Base-by-base conservation (phyloP, 1,140 invertebrate species). In the Tigriopus japonicus region DNA sequence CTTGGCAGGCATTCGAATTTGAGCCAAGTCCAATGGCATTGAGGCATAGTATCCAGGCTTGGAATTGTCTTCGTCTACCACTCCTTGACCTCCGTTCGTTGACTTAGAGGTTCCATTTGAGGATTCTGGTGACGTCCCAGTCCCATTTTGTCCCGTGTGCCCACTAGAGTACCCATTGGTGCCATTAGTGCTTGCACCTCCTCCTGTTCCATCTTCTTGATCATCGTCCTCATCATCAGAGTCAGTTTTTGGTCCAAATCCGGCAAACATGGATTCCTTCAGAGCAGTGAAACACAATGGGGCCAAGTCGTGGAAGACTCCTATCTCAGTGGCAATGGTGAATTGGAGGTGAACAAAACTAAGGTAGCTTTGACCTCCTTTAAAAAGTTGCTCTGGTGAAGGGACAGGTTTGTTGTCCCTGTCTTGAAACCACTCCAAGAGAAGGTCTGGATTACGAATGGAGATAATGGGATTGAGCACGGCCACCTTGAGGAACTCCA, bases 291-390 rank as follows among this genome's bases (percentile, higher is more conserved):
- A 41, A n/a, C 55, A 58, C 17, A 58, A 24, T 3, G 23, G 15
- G 23, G 21, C 55, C 28, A 58, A 58, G 14, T 58, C 55, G 17
- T 58, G 55, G 55, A 58, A 58, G 17, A 58, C 41, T 21, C 55
- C 55, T 6, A 58, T 58, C 15, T 58, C 55, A 3, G 55, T 58
- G 13, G 55, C 55, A 43, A 58, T 58, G 13, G 55, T 58, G 17
- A 58, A 41, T 9, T 58, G 40, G 6, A 58, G 40, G 42, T 58
- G 55, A 42, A 58, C 42, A 42, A 41, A 58, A 43, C 42, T 40
- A 2, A 40, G 28, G 40, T 41, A 58, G 35, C 55, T 58, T 23
- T 14, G 17, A 5, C 55, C 55, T 14, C 28, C 35, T 24, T 42
- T 58, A n/a, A 58, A 58, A 6, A 40, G 15, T 7, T 58, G 28